Conservation (phyloP, 1,140 invertebrate species). For the Drosophila burlai region DNA sequence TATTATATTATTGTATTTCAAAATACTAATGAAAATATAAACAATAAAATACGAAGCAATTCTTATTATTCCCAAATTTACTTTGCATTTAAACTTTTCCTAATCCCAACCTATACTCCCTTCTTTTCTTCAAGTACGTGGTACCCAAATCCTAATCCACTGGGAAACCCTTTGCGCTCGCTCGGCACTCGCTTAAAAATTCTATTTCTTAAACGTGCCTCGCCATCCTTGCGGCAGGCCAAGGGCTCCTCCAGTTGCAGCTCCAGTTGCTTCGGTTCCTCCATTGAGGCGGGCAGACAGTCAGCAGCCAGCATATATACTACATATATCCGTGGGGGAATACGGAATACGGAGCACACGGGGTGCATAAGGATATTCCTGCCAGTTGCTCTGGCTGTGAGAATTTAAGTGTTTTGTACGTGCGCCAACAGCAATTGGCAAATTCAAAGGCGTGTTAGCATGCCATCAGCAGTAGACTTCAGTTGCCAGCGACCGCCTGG, state of each 20-base stretch:
- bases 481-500: constrained; percentile 41
- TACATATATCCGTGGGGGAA: constrained; percentile 30
- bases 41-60: background rate
- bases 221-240: constrained; percentile 59
- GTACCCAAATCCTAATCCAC: constrained; percentile 39
- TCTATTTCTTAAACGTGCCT: constrained; percentile 81
- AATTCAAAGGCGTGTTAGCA: constrained; percentile 85
- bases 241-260: constrained; percentile 36
- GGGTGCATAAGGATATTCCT: constrained; percentile 31
- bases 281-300: constrained; percentile 41
- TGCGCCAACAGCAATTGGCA: constrained; percentile 85
- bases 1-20: too few species aligned
- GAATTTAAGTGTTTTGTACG: constrained; percentile 85
- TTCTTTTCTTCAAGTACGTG: background rate
- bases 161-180: constrained; percentile 25
- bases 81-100: background rate
- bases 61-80: background rate
- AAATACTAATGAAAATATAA: background rate
- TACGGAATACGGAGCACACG: constrained; percentile 5
- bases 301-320: constrained; percentile 27
- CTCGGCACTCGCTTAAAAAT: constrained; percentile 77
- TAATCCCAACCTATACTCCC: constrained; percentile 11
- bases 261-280: constrained; percentile 27
- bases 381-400: constrained; percentile 67
- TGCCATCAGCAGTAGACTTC: constrained; percentile 74